These are phyloP conservation scores for Fratercula arctica DNA, from an alignment of 2,797 vertebrate genomes.

Conservation along the genomic window DNA sequence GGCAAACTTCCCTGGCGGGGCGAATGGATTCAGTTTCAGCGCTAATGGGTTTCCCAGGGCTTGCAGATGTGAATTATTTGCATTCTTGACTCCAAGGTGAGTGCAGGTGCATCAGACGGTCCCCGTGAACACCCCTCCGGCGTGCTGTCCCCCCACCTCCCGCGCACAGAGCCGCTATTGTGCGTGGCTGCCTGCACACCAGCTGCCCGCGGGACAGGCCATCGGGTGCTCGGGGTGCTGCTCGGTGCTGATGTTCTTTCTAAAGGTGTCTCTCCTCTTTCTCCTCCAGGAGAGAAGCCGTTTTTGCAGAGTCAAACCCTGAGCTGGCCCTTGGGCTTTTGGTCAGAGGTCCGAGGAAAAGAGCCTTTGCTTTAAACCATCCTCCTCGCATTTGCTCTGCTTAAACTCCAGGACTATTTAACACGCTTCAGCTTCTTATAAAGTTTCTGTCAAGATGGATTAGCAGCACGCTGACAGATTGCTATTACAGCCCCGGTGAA, in stretches of 20 bases:
- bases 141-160: slow-evolving; percentile 47
- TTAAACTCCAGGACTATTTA: slow-evolving; percentile 71
- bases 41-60: slow-evolving; percentile 46
- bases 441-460: slow-evolving; percentile 78
- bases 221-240: background rate
- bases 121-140: background rate
- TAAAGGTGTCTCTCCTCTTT: background rate
- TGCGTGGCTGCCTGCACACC: slow-evolving; percentile 28
- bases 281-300: accelerated
- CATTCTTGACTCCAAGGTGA: slow-evolving; percentile 76
- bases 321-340: background rate
- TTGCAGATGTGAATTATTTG: slow-evolving; percentile 69
- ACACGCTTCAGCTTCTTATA: slow-evolving; percentile 65
- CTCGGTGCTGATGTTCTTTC: background rate
- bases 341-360: slow-evolving; percentile 2
- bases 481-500: slow-evolving; percentile 70
- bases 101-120: slow-evolving; percentile 69
- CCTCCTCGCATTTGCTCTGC: slow-evolving; percentile 24
- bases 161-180: slow-evolving; percentile 72
- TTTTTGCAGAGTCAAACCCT: background rate
- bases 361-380: background rate
- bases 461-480: slow-evolving; percentile 75
- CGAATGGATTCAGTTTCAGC: background rate
- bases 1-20: background rate
- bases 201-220: background rate